These are phyloP conservation scores for Orbicella faveolata DNA, from an alignment of 64 coral and sea anemone genomes.

Conservation along the genomic window DNA sequence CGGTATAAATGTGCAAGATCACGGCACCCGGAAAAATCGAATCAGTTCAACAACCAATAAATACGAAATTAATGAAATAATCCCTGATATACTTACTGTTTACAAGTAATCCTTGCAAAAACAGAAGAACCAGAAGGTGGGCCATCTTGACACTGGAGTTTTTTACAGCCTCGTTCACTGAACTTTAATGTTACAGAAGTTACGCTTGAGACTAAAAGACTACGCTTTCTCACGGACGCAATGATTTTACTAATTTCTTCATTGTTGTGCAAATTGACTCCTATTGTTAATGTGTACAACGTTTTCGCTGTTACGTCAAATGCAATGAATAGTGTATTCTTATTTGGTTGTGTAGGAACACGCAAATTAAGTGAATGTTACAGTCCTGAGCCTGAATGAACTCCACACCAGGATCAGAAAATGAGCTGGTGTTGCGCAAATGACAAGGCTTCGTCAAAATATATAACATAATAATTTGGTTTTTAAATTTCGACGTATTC, in stretches of 20 bases:
- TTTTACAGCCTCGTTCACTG: too few relatives aligned
- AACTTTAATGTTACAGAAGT: too few relatives aligned
- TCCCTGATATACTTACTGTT: neutral
- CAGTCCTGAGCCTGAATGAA: too few relatives aligned
- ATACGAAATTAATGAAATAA: too few relatives aligned
- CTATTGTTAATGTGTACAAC: neutral
- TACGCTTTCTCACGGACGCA: neutral
- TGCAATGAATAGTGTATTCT: neutral
- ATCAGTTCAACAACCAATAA: too few relatives aligned
- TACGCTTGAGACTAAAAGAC: neutral
- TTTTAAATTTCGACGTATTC: too few relatives aligned
- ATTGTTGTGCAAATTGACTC: constrained; percentile 33
- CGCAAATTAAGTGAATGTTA: neutral
- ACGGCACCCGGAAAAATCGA: too few relatives aligned
- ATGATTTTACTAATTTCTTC: neutral
- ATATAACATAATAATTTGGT: too few relatives aligned
- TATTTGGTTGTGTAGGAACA: neutral
- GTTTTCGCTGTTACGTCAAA: neutral
- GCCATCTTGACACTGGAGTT: neutral
- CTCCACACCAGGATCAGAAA: too few relatives aligned
- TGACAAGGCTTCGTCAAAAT: too few relatives aligned
- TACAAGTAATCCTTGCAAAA: neutral
- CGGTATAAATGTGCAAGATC: too few relatives aligned
- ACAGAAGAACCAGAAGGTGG: neutral
- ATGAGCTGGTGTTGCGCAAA: too few relatives aligned